phyloP scores from a whole-genome alignment of 2,888 invertebrate genomes.

The Cryptops parisi region DNA sequence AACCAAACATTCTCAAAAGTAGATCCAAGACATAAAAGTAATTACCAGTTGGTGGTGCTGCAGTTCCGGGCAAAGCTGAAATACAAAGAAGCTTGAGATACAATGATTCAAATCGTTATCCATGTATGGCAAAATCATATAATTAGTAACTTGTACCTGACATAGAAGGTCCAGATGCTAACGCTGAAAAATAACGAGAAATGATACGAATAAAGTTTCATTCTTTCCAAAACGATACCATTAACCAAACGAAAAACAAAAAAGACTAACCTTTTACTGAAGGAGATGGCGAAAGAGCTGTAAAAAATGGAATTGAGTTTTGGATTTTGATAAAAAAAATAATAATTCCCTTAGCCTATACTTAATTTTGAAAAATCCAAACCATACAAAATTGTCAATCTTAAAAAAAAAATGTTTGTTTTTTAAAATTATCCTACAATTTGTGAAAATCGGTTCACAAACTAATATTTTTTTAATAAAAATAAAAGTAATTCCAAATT shows the following conservation, averaged over 20 bases:
- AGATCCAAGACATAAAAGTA: neutral
- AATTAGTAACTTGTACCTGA: constrained; percentile 12
- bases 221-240: too few relatives aligned
- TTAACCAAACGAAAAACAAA: too few relatives aligned
- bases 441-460: too few relatives aligned
- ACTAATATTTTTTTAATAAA: too few relatives aligned
- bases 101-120: too few relatives aligned
- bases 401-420: too few relatives aligned
- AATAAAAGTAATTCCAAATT: too few relatives aligned
- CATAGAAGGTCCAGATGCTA: constrained; percentile 13
- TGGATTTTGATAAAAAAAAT: too few relatives aligned
- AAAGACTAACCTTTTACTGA: constrained; percentile 11
- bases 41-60: neutral
- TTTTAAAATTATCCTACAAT: too few relatives aligned
- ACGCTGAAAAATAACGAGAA: constrained; percentile 1
- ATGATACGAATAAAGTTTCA: too few relatives aligned
- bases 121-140: neutral
- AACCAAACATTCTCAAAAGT: neutral
- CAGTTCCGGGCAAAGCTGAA: neutral
- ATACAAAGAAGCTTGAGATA: neutral
- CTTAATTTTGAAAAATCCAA: neutral
- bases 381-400: too few relatives aligned
- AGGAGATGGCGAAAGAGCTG: constrained; percentile 12
- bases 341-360: neutral
- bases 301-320: too few relatives aligned